phyloP scores from a whole-genome alignment of 2,113 vertebrate genomes.

The Scytalopus superciliaris region DNA sequence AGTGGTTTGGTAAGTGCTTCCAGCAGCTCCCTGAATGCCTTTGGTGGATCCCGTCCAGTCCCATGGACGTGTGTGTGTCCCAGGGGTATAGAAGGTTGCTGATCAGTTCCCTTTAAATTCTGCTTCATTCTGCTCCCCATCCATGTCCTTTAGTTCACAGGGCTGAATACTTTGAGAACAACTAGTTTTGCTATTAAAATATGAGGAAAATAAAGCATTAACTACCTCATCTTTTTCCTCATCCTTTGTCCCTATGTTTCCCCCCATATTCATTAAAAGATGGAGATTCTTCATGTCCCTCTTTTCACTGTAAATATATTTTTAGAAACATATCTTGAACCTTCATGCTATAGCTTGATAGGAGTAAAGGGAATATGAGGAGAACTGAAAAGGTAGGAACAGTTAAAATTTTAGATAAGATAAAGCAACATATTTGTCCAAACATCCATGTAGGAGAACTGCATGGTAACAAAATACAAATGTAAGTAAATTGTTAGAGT shows the following conservation, averaged over 20 bases:
- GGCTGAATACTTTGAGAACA: neutral
- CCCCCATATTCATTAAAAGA: neutral
- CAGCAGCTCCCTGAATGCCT: neutral
- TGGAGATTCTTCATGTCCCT: neutral
- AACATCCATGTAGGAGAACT: neutral
- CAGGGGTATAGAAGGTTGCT: neutral
- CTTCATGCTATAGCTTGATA: neutral
- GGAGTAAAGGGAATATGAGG: neutral
- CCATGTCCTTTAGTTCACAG: neutral
- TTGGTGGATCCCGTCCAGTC: neutral
- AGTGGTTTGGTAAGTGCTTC: neutral
- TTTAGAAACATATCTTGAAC: neutral
- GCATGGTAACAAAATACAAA: neutral
- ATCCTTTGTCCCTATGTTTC: neutral
- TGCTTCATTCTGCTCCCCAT: neutral
- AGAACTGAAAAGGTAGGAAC: neutral
- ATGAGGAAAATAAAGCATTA: neutral
- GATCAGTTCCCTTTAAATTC: neutral
- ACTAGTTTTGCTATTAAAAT: neutral
- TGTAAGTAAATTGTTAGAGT: neutral
- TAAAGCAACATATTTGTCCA: neutral
- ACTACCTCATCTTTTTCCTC: neutral
- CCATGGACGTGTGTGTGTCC: neutral
- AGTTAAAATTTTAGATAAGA: neutral
- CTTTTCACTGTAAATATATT: neutral